These are phyloP conservation scores for Melinaea menophilus DNA, from an alignment of 2,888 invertebrate genomes.

Conservation along the genomic window DNA sequence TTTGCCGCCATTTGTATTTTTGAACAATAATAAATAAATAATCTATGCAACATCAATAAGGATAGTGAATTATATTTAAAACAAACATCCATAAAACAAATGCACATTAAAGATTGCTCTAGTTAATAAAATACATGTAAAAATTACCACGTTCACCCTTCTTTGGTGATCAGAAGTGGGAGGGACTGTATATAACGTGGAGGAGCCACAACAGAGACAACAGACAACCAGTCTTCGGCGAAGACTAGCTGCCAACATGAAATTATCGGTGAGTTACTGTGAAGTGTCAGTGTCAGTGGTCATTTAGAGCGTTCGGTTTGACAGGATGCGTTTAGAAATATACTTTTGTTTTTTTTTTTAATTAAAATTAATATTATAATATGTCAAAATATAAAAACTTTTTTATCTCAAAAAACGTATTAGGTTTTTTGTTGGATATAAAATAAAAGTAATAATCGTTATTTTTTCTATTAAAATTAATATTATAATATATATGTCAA, in stretches of 20 bases:
- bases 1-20: no score
- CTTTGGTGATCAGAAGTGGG: constrained; percentile 54
- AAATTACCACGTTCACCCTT: constrained; percentile 55
- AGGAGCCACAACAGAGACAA: constrained; percentile 38
- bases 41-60: no score
- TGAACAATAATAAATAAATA: no score
- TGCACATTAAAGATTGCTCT: constrained; percentile 24
- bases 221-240: constrained; percentile 76
- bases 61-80: neutral
- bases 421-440: no score
- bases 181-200: constrained; percentile 68
- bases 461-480: no score
- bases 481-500: no score
- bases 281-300: constrained; percentile 36
- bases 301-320: constrained; percentile 8
- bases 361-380: no score
- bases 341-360: neutral
- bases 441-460: no score
- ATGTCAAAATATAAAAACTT: no score
- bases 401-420: no score
- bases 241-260: constrained; percentile 74
- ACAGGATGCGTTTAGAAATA: neutral
- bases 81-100: neutral
- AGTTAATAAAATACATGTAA: constrained; percentile 37
- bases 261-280: constrained; percentile 69